Conservation (phyloP, 2,797 vertebrate species). For the Oryzias sinensis region DNA sequence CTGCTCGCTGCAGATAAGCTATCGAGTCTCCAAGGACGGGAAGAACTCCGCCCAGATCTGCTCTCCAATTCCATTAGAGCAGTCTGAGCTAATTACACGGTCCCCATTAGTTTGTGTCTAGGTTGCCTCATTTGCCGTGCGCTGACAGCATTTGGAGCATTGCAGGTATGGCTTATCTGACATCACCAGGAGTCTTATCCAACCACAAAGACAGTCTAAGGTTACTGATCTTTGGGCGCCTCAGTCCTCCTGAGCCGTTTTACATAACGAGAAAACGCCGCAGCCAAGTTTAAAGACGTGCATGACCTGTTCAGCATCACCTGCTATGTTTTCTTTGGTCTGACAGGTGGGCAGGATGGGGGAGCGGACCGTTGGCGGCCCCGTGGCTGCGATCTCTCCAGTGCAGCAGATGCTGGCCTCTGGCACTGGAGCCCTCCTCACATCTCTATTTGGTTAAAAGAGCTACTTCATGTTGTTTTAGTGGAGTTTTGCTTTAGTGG, state of each 20-base stretch:
- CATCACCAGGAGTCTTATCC: constrained; percentile 7
- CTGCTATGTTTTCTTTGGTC: neutral
- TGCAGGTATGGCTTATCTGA: constrained; percentile 1
- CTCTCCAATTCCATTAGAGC: neutral
- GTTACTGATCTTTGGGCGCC: constrained; percentile 3
- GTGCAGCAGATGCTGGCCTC: constrained; percentile 96
- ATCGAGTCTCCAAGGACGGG: constrained; percentile 38
- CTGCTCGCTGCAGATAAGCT: constrained; percentile 61
- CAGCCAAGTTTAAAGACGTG: neutral
- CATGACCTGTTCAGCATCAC: neutral
- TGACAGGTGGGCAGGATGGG: constrained; percentile 82
- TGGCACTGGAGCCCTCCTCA: constrained; percentile 89
- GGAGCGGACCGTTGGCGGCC: constrained; percentile 56
- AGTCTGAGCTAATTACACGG: neutral
- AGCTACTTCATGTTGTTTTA: neutral
- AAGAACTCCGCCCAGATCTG: constrained; percentile 35
- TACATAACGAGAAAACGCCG: constrained; percentile 14
- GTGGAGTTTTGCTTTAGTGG: neutral
- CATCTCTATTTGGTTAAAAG: constrained; percentile 89
- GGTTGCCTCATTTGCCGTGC: neutral
- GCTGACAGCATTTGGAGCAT: neutral
- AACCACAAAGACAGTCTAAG: neutral
- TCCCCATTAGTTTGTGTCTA: neutral
- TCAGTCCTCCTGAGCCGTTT: constrained; percentile 9
- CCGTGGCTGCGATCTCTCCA: constrained; percentile 82